Evolutionary conservation across 2,888 invertebrate genomes (phyloP).

Genomic region (Altica lythri): DNA sequence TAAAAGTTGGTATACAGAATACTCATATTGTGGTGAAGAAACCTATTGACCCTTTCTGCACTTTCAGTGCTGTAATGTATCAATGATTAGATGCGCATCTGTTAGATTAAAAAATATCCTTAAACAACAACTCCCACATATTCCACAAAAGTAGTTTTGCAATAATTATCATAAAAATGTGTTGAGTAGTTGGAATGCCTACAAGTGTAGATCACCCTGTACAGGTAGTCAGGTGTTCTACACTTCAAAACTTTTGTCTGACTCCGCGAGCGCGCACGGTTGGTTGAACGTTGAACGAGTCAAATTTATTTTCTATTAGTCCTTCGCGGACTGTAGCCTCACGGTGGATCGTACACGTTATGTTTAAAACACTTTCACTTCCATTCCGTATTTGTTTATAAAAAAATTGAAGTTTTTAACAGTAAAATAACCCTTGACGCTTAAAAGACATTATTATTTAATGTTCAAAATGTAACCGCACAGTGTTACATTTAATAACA

Average conservation of each 20-base stretch:
- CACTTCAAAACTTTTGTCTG: slow-evolving; percentile 24
- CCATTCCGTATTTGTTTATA: slow-evolving; percentile 35
- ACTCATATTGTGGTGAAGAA: too few species aligned
- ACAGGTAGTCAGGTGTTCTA: slow-evolving; percentile 14
- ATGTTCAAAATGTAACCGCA: slow-evolving; percentile 23
- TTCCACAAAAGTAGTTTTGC: too few species aligned
- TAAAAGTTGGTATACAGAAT: too few species aligned
- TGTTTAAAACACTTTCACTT: slow-evolving; percentile 42
- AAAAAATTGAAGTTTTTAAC: slow-evolving; percentile 26
- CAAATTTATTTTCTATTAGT: slow-evolving; percentile 31
- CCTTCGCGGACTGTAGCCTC: slow-evolving; percentile 26
- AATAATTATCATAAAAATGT: too few species aligned
- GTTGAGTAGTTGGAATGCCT: too few species aligned
- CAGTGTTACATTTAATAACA: slow-evolving; percentile 26
- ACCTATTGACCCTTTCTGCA: too few species aligned
- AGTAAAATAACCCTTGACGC: slow-evolving; percentile 13
- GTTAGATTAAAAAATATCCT: too few species aligned
- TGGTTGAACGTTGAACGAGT: slow-evolving; percentile 22
- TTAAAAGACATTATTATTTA: slow-evolving; percentile 17
- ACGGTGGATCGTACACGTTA: slow-evolving; percentile 41
- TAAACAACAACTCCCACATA: too few species aligned
- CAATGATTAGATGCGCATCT: too few species aligned
- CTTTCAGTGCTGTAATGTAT: too few species aligned
- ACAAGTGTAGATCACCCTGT: too few species aligned
- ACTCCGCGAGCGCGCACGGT: slow-evolving; percentile 34